Conservation (phyloP, 2,888 invertebrate species). For the Malthinus flaveolus region DNA sequence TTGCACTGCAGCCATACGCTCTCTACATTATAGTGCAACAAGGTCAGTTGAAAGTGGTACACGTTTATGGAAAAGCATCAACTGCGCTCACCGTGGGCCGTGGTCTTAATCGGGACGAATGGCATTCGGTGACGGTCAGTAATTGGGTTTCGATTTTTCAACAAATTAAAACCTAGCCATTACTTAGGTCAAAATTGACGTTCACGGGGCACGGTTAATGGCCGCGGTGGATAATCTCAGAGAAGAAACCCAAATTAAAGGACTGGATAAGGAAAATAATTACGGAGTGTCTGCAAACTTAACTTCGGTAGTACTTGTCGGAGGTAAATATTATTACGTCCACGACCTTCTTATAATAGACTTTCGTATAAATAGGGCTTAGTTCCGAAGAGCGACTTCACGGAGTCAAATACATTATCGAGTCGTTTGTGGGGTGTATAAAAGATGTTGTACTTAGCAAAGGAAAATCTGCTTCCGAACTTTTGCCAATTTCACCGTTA, state of each 20-base stretch:
- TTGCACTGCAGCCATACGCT: slow-evolving; percentile 83
- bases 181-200: slow-evolving; percentile 75
- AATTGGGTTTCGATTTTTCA: not conserved
- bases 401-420: slow-evolving; percentile 90
- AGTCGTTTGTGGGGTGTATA: slow-evolving; percentile 91
- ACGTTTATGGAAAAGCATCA: slow-evolving; percentile 86
- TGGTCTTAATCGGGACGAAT: slow-evolving; percentile 85
- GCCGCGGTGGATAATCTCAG: slow-evolving; percentile 84
- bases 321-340: slow-evolving; percentile 62
- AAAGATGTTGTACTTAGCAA: slow-evolving; percentile 84
- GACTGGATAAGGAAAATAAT: slow-evolving; percentile 80
- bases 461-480: slow-evolving; percentile 82
- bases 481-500: slow-evolving; percentile 78
- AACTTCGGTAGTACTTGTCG: slow-evolving; percentile 85
- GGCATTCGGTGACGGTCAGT: slow-evolving; percentile 82
- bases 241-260: slow-evolving; percentile 81
- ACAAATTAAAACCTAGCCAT: slow-evolving; percentile 1
- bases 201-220: slow-evolving; percentile 80
- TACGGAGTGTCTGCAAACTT: slow-evolving; percentile 86
- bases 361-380: slow-evolving; percentile 60
- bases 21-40: slow-evolving; percentile 90
- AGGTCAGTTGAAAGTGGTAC: slow-evolving; percentile 88
- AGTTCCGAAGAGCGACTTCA: slow-evolving; percentile 87
- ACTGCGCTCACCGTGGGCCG: slow-evolving; percentile 85
- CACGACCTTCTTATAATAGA: not conserved